Percentiles rank a stretch among this genome's conserved stretches.
phyloP scores from a whole-genome alignment of 37 sponge, comb jelly and placozoan species.

The Theonella swinhoei region DNA sequence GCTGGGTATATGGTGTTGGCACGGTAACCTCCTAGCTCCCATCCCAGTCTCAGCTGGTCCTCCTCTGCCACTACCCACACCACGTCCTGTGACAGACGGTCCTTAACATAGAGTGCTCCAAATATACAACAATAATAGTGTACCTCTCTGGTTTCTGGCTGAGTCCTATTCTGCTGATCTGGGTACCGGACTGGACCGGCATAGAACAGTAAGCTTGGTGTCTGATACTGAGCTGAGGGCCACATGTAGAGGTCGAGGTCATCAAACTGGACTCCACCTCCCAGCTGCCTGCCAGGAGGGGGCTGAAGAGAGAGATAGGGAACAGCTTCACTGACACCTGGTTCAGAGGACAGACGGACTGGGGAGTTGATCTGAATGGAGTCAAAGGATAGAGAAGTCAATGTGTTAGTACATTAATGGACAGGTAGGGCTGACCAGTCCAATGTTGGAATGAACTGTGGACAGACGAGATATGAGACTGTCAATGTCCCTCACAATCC shows the following conservation, averaged over 20 bases:
- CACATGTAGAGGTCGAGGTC: slow-evolving; percentile 44
- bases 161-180: background rate
- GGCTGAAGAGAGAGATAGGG: slow-evolving; percentile 62
- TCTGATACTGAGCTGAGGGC: background rate
- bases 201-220: slow-evolving; percentile 48
- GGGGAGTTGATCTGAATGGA: slow-evolving; percentile 43
- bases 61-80: background rate
- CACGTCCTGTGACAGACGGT: background rate
- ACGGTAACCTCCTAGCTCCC: background rate
- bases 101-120: no score
- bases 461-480: slow-evolving; percentile 24
- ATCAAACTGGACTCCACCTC: slow-evolving; percentile 51
- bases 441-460: slow-evolving; percentile 32
- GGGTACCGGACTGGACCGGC: slow-evolving; percentile 38
- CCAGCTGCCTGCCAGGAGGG: slow-evolving; percentile 30
- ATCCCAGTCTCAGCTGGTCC: background rate
- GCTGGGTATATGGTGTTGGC: background rate
- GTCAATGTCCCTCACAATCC: slow-evolving; percentile 43
- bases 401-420: background rate
- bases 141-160: background rate
- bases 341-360: background rate
- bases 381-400: background rate
- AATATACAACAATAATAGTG: background rate
- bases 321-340: background rate
- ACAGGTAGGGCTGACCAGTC: slow-evolving; percentile 3